Percentiles rank a stretch among this genome's conserved stretches.
Conservation (phyloP, 1,140 invertebrate genomes). For the Oreohelix idahoensis region DNA sequence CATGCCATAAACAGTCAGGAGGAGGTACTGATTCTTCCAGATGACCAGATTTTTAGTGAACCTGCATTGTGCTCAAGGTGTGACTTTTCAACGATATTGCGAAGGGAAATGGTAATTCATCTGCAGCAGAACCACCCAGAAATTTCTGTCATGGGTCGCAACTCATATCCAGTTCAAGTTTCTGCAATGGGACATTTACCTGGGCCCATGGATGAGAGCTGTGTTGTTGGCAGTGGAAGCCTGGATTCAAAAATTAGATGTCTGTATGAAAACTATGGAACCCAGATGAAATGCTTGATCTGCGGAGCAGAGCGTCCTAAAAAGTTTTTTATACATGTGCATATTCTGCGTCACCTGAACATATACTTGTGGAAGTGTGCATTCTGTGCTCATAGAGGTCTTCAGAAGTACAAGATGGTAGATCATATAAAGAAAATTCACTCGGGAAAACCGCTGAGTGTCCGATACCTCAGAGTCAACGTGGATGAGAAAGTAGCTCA, state of each 20-base stretch:
- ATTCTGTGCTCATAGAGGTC: constrained; percentile 48
- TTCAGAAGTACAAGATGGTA: constrained; percentile 52
- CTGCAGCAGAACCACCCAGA: constrained; percentile 47
- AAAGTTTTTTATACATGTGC: constrained; percentile 53
- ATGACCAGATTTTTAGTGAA: constrained; percentile 45
- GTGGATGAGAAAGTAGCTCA: constrained; percentile 46
- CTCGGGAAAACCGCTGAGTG: constrained; percentile 38
- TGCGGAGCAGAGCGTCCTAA: constrained; percentile 48
- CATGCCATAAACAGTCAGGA: not conserved
- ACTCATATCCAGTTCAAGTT: constrained; percentile 43
- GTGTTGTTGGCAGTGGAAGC: constrained; percentile 46
- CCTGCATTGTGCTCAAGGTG: constrained; percentile 45
- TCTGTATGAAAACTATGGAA: constrained; percentile 50
- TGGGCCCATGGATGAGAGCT: constrained; percentile 21
- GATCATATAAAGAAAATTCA: constrained; percentile 51
- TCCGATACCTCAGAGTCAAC: constrained; percentile 44
- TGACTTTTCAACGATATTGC: constrained; percentile 42
- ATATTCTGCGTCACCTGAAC: constrained; percentile 50
- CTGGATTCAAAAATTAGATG: constrained; percentile 47
- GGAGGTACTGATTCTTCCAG: constrained; percentile 48
- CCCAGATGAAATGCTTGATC: constrained; percentile 48
- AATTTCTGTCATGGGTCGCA: constrained; percentile 48
- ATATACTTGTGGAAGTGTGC: constrained; percentile 49
- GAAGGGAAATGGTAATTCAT: constrained; percentile 46
- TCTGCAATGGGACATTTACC: constrained; percentile 1